A percentile compares a stretch with the other conserved stretches of the same genome.
Evolutionary conservation across 2,113 vertebrate species (phyloP).

Genomic region (Hemiprocne comata): DNA sequence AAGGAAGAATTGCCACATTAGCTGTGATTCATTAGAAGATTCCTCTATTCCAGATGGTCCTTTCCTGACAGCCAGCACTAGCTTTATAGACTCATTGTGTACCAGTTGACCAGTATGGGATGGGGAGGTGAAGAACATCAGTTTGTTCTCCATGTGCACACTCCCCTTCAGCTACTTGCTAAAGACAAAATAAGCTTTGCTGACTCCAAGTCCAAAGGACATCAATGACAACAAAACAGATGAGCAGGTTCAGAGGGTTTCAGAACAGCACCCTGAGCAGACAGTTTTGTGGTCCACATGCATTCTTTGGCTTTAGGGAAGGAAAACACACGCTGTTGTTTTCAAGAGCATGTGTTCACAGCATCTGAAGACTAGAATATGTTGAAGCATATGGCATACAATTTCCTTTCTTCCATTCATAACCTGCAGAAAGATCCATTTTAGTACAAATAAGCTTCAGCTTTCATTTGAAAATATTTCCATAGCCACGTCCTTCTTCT

Average conservation of each 20-base stretch:
- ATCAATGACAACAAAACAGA: background rate
- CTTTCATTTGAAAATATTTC: background rate
- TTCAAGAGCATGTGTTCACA: conserved; percentile 42
- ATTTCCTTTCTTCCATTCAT: conserved; percentile 42
- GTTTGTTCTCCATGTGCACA: background rate
- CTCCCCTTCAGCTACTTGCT: background rate
- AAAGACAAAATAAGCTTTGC: background rate
- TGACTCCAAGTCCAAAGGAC: fast-evolving
- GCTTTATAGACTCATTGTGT: background rate
- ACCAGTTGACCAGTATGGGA: background rate
- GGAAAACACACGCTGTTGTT: conserved; percentile 60
- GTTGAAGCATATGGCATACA: conserved; percentile 39
- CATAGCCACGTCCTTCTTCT: background rate
- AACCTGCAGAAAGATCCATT: background rate
- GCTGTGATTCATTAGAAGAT: background rate
- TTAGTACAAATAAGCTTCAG: background rate
- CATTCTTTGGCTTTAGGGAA: conserved; percentile 14
- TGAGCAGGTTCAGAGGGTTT: background rate
- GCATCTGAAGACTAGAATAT: conserved; percentile 58
- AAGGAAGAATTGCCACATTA: background rate
- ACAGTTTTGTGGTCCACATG: background rate
- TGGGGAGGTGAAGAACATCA: background rate
- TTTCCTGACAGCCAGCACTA: background rate
- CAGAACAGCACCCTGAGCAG: background rate
- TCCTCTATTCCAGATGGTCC: background rate